A percentile compares a stretch with the other conserved stretches of the same genome.
These are phyloP conservation scores for Rotaria sp. DNA, from an alignment of 2,888 invertebrate genomes.

Conservation along the genomic window DNA sequence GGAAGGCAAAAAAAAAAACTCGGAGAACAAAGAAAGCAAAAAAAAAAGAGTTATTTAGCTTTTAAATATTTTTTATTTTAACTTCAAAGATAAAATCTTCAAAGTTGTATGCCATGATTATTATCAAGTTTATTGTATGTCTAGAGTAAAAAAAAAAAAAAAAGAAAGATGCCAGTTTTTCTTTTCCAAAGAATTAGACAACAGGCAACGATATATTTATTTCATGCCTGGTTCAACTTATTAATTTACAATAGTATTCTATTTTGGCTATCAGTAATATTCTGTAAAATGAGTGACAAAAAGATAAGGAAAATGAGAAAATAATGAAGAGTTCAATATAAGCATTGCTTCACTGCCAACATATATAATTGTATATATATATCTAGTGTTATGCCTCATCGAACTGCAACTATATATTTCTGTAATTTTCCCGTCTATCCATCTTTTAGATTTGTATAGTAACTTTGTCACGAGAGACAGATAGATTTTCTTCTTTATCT, in stretches of 20 bases:
- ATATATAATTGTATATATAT: no score
- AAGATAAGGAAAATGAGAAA: background rate
- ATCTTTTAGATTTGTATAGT: background rate
- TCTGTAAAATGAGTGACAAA: background rate
- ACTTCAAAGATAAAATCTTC: background rate
- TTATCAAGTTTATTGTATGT: background rate
- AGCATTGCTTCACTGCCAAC: no score
- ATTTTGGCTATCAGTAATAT: background rate
- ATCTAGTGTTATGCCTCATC: background rate
- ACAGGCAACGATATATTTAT: background rate
- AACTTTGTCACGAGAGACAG: background rate
- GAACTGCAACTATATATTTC: background rate
- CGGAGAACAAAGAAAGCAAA: background rate
- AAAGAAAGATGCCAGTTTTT: background rate
- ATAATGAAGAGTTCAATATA: background rate
- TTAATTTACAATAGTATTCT: background rate
- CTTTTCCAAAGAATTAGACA: background rate
- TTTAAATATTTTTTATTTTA: background rate
- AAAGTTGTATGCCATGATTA: background rate
- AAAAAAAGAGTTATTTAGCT: background rate
- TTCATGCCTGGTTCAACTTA: background rate
- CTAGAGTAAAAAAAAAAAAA: background rate
- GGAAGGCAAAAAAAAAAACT: background rate
- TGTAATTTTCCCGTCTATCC: background rate
- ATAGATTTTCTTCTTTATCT: background rate